Conservation (phyloP, 2,888 invertebrate species). For the Macrosoma leucophasiata region DNA sequence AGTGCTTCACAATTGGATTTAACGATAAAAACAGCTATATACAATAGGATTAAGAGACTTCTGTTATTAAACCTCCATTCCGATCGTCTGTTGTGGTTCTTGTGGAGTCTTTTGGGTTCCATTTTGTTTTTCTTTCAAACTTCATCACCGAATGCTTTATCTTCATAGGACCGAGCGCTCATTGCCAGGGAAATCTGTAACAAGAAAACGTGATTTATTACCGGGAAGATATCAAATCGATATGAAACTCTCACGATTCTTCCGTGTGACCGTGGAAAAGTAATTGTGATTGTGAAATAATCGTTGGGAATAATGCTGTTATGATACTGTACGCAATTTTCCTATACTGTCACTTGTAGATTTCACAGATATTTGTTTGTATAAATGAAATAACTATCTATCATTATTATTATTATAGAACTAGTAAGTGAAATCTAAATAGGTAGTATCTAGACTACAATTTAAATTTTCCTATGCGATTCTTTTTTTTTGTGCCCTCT, state of each 20-base stretch:
- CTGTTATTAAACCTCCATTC: constrained; percentile 46
- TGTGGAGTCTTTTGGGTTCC: constrained; percentile 40
- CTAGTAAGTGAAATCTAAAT: no score
- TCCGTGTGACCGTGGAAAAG: constrained; percentile 5
- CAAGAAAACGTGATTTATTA: constrained; percentile 28
- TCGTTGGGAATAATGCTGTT: constrained; percentile 5
- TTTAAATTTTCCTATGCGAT: no score
- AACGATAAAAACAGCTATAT: constrained; percentile 43
- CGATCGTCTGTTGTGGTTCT: constrained; percentile 38
- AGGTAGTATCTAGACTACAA: no score
- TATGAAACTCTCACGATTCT: constrained; percentile 1
- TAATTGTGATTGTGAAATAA: constrained; percentile 10
- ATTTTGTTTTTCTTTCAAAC: constrained; percentile 47
- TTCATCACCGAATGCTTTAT: constrained; percentile 49
- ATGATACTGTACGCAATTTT: no score
- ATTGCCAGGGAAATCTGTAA: constrained; percentile 50
- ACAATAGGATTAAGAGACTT: constrained; percentile 42
- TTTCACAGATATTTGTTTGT: no score
- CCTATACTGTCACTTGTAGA: no score
- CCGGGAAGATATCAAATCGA: constrained; percentile 1
- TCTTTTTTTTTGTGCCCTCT: no score
- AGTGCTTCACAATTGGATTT: constrained; percentile 44
- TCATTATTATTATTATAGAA: no score
- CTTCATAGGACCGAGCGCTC: constrained; percentile 23
- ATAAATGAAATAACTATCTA: no score